Percentiles rank a stretch among this genome's conserved stretches.
Conservation (phyloP, 2,113 vertebrate genomes). For the Aphyosemion australe region DNA sequence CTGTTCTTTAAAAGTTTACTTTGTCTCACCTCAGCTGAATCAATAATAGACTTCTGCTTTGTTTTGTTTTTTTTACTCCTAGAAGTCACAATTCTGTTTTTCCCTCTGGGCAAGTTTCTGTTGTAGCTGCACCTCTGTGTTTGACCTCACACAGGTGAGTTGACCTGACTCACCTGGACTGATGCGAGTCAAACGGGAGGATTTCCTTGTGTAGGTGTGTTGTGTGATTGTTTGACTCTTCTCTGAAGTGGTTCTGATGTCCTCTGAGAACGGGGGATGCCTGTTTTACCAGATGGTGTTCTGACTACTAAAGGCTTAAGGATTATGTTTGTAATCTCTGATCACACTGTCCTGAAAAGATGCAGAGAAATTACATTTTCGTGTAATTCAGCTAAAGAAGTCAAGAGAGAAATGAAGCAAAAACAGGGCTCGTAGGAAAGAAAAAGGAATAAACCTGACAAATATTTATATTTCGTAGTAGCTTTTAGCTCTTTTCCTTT, state of each 20-base stretch:
- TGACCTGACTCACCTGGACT: slow-evolving; percentile 27
- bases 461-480: no score
- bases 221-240: slow-evolving; percentile 26
- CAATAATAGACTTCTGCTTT: slow-evolving; percentile 25
- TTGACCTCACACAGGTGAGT: slow-evolving; percentile 8
- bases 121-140: slow-evolving; percentile 10
- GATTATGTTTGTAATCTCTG: slow-evolving; percentile 38
- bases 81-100: background rate
- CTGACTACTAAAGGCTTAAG: slow-evolving; percentile 18
- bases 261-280: background rate
- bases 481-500: no score
- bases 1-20: slow-evolving; percentile 7
- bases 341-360: slow-evolving; percentile 8
- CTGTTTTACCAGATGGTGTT: slow-evolving; percentile 38
- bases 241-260: slow-evolving; percentile 37
- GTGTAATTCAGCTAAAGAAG: background rate
- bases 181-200: slow-evolving; percentile 10
- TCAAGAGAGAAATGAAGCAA: background rate
- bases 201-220: slow-evolving; percentile 29
- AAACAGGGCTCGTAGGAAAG: no score
- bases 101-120: background rate
- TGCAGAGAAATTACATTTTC: slow-evolving; percentile 10
- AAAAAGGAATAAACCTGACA: no score
- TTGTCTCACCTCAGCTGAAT: slow-evolving; percentile 27
- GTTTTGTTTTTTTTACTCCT: slow-evolving; percentile 15